Base-by-base conservation (phyloP, 2,797 vertebrate genomes). In the Falco concolor region DNA sequence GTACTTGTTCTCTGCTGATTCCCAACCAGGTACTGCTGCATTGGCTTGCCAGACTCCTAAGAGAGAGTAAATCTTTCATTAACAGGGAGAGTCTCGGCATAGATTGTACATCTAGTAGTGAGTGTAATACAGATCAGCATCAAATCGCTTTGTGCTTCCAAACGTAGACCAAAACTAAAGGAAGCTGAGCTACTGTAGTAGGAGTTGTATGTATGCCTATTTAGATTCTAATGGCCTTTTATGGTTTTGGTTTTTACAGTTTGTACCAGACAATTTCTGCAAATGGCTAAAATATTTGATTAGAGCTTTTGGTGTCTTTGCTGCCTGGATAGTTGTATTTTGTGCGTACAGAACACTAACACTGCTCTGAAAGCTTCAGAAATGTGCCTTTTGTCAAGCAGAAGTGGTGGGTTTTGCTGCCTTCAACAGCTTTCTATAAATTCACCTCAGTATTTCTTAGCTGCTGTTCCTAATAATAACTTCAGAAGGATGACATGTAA, bases 361-460 rank as follows among this genome's bases (percentile, higher is more conserved):
- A 1, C 54, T 12, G 34, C 30, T 61, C 77, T 14, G 44, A 12
- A 12, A n/a, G n/a, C 6, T 34, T 45, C 61, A 14, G 47, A 52
- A 38, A 24, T 3, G 12, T 0, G 11, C 59, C 36, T 50, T 24
- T 6, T 21, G 28, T 24, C 49, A 5, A 0, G 22, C 5, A 4
- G 40, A 8, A 40, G 24, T 0, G 8, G 14, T 28, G 63, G 67
- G 8, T 4, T 68, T 65, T 32, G 42, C 78, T 64, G 22, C 64
- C 54, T 53, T 13, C 16, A 18, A 14, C 57, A 15, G 65, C 34
- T 32, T n/a, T 7, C 57, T 50, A 3, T 12, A 5, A 30, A 23
- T 34, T 9, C 15, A 3, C 5, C 3, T 56, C 42, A 12, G 32
- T 15, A 8, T 24, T 8, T 32, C 9, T 11, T 61, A 49, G 11